These are phyloP conservation scores for Oxytorus armatus DNA, from an alignment of 2,888 invertebrate genomes.

Conservation along the genomic window DNA sequence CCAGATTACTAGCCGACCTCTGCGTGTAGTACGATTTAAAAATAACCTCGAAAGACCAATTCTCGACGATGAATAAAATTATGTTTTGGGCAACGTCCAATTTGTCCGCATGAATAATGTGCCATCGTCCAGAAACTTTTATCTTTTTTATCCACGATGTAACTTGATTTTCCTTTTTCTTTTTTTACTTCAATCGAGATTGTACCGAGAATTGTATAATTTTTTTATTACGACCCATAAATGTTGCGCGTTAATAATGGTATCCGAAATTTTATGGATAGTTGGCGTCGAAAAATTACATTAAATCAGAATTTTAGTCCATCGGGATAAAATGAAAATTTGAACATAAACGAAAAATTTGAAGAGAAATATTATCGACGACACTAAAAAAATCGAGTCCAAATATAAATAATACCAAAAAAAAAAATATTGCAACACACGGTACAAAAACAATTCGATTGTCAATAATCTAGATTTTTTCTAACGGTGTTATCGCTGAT, in stretches of 20 bases:
- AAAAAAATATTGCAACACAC: too few relatives aligned
- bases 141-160: neutral
- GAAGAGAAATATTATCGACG: neutral
- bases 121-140: neutral
- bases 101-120: conserved; percentile 14
- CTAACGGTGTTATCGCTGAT: too few relatives aligned
- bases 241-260: too few relatives aligned
- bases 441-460: too few relatives aligned
- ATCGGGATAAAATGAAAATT: neutral
- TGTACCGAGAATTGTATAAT: too few relatives aligned
- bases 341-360: neutral
- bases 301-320: too few relatives aligned
- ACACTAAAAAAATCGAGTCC: neutral
- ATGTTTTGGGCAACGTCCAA: conserved; percentile 30
- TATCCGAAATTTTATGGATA: too few relatives aligned
- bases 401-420: too few relatives aligned
- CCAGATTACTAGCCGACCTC: neutral
- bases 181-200: too few relatives aligned
- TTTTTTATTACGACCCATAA: too few relatives aligned
- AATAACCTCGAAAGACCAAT: conserved; percentile 29
- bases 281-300: neutral
- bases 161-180: conserved; percentile 2
- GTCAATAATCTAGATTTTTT: too few relatives aligned
- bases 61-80: neutral
- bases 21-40: conserved; percentile 17